phyloP scores from a whole-genome alignment of 2,888 invertebrate genomes.

The Volucella inflata region DNA sequence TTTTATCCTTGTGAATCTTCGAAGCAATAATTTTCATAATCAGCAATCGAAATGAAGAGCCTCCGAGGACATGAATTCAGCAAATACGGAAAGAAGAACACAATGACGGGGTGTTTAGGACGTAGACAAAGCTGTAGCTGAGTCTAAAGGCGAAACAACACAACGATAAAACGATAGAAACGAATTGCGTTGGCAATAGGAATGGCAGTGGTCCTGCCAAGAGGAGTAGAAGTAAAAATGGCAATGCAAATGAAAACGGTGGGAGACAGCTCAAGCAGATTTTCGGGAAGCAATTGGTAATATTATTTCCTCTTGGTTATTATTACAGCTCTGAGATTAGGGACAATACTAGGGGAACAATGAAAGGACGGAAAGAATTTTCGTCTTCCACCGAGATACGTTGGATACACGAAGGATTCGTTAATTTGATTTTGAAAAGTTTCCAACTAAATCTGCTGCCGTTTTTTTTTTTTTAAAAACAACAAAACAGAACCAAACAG shows the following conservation, averaged over 20 bases:
- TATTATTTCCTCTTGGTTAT: slow-evolving; percentile 65
- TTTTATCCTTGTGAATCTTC: slow-evolving; percentile 51
- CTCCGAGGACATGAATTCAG: neutral
- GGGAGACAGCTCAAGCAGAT: slow-evolving; percentile 30
- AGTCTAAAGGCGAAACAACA: no score
- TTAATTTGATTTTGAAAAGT: slow-evolving; percentile 72
- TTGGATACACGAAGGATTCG: slow-evolving; percentile 70
- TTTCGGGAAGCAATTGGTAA: slow-evolving; percentile 71
- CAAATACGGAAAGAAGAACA: neutral
- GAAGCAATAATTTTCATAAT: slow-evolving; percentile 71
- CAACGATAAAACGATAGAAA: slow-evolving; percentile 42
- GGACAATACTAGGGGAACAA: slow-evolving; percentile 57
- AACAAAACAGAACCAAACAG: slow-evolving; percentile 21
- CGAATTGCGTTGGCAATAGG: slow-evolving; percentile 10
- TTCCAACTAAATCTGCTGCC: slow-evolving; percentile 59
- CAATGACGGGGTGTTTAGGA: neutral
- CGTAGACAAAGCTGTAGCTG: neutral
- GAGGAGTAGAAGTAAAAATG: no score
- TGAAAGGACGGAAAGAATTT: no score
- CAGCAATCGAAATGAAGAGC: slow-evolving; percentile 59
- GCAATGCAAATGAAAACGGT: neutral
- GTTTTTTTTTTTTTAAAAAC: slow-evolving; percentile 13
- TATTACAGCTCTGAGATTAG: slow-evolving; percentile 62
- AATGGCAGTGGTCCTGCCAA: no score
- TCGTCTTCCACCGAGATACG: slow-evolving; percentile 49